Evolutionary conservation across 2,888 invertebrate genomes (phyloP).

Genomic region (Acleris literana): DNA sequence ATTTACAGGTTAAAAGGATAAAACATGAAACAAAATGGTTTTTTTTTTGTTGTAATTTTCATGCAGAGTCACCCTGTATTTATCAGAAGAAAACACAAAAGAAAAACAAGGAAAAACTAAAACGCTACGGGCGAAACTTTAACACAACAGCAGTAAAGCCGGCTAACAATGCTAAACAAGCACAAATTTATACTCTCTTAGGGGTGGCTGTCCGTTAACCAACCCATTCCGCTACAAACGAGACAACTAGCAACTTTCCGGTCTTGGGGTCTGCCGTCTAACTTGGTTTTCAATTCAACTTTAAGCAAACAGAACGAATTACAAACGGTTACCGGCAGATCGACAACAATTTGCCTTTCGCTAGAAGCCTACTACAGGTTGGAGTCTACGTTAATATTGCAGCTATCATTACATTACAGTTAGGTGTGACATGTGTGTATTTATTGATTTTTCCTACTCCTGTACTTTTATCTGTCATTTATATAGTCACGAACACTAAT

Average conservation of each 20-base stretch:
- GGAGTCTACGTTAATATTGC: too few species aligned
- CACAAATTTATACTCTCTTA: background rate
- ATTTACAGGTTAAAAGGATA: too few species aligned
- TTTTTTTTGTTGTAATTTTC: too few species aligned
- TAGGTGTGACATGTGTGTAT: too few species aligned
- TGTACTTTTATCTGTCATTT: too few species aligned
- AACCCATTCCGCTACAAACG: constrained; percentile 6
- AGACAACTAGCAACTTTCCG: constrained; percentile 9
- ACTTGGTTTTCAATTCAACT: constrained; percentile 12
- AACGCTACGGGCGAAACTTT: background rate
- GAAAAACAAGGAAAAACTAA: background rate
- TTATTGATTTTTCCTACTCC: too few species aligned
- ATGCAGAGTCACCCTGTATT: too few species aligned
- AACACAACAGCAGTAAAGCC: constrained; percentile 7
- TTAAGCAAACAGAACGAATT: background rate
- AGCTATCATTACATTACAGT: too few species aligned
- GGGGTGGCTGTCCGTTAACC: constrained; percentile 1
- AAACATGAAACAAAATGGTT: too few species aligned
- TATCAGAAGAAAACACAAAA: background rate
- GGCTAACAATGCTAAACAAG: background rate
- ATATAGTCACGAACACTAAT: too few species aligned
- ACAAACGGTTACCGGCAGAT: background rate
- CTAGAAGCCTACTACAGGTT: too few species aligned
- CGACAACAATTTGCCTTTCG: background rate
- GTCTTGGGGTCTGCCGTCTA: background rate